These are phyloP conservation scores for Trachops cirrhosus DNA, from an alignment of 2,797 vertebrate species.

Conservation along the genomic window DNA sequence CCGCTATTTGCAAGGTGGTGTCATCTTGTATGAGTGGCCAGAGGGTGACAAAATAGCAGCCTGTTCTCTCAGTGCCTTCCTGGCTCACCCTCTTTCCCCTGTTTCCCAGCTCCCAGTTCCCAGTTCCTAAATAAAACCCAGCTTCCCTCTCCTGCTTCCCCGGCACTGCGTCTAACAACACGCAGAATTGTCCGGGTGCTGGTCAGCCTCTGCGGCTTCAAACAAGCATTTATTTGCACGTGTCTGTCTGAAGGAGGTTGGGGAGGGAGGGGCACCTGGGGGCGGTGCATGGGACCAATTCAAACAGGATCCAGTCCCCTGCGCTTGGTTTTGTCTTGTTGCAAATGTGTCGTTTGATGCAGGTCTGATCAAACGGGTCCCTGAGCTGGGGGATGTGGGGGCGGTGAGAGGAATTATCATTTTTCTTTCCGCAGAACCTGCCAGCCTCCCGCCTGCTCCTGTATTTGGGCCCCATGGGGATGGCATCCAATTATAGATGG, in stretches of 20 bases:
- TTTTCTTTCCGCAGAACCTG: background rate
- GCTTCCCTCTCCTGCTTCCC: background rate
- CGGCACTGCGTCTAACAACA: accelerated
- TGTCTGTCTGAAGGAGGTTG: background rate
- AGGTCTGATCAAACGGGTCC: conserved; percentile 50
- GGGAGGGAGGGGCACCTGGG: background rate
- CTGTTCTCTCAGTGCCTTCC: background rate
- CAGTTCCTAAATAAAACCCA: background rate
- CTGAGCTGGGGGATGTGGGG: background rate
- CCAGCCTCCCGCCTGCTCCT: background rate
- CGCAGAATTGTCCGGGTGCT: background rate
- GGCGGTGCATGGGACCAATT: background rate
- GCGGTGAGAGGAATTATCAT: conserved; percentile 3
- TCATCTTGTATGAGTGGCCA: accelerated
- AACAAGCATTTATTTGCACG: background rate
- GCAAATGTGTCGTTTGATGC: conserved; percentile 47
- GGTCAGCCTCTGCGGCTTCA: background rate
- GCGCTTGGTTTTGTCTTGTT: background rate
- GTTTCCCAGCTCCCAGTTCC: background rate
- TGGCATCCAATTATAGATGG: conserved; percentile 51
- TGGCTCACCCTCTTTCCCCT: background rate
- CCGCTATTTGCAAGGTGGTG: background rate
- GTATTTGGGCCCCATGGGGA: background rate
- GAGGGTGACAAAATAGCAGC: accelerated
- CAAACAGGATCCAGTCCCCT: background rate